Conservation (phyloP, 2,888 invertebrate genomes). For the Pseudococcus jackbeardsleyi region DNA sequence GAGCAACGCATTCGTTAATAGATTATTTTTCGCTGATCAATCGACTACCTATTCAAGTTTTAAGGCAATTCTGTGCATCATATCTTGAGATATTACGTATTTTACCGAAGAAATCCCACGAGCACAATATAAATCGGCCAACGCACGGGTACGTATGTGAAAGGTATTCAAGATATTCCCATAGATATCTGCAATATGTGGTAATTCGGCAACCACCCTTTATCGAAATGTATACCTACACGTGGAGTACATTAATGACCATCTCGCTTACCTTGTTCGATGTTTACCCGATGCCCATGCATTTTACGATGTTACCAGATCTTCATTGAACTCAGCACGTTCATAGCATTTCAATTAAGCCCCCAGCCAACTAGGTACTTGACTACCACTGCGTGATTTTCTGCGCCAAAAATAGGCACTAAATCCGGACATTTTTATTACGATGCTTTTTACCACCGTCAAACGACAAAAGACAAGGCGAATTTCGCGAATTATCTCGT, state of each 20-base stretch:
- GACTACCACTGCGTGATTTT: neutral
- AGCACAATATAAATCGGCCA: too few species aligned
- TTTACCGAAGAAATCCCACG: too few species aligned
- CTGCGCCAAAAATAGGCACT: neutral
- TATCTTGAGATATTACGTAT: too few species aligned
- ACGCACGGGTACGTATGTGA: too few species aligned
- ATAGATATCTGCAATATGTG: neutral
- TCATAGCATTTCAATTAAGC: neutral
- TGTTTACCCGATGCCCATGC: too few species aligned
- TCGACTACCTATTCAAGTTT: too few species aligned
- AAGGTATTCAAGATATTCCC: too few species aligned
- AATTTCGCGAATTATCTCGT: slow-evolving; percentile 7
- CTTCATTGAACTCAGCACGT: neutral
- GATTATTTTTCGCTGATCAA: too few species aligned
- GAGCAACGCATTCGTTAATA: too few species aligned
- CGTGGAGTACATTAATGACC: neutral
- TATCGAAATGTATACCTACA: neutral
- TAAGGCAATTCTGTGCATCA: too few species aligned
- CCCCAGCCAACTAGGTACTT: neutral
- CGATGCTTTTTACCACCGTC: neutral
- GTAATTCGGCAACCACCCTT: neutral
- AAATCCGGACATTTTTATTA: neutral
- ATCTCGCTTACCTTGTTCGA: neutral
- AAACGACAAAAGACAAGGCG: neutral
- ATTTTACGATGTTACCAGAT: neutral